Evolutionary conservation across 2,113 vertebrate genomes (phyloP), one percentile per base, ranked within the genome.

Genomic region (Scartelaos histophorus): DNA sequence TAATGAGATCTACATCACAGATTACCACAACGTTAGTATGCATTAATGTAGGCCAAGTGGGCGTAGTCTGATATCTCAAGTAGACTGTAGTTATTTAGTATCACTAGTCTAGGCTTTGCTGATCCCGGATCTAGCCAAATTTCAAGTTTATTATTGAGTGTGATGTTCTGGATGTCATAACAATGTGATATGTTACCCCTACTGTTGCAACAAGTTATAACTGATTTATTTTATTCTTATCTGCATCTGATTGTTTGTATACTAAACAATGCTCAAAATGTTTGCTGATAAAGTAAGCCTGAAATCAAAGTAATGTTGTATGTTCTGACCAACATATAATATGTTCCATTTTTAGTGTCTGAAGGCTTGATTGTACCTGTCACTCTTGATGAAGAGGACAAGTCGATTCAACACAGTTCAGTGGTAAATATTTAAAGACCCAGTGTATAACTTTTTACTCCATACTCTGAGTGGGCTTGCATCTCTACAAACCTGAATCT

Each of bases 351-450:
- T 76, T 47, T 72, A 90, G 88, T 46, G 47, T 19, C 66, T 21
- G 81, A 74, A 0, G 62, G 67, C 29, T 54, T 76, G 35, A 38
- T 75, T 67, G 66, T 66, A 22, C 65, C 66, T 69, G 78, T 72
- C 65, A 60, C 73, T 46, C 35, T 34, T 11, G 2, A 67, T 5
- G n/a, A 74, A 73, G 80, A 85, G 70, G 88, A 80, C 25, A 80
- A 79, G 61, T 5, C 62, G 25, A 62, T 77, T 16, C 78, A 58
- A 38, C 72, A 61, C 0, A 38, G 66, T 17, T 84, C 80, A 61
- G 65, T 76, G 83, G 86, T 90, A 71, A 82, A 51, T 51, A 17
- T 51, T 54, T n/a, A 21, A n/a, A 43, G 9, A 7, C 7, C 9
- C 38, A 43, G 38, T 29, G 2, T 29, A 4, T 43, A 43, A 43